phyloP scores from a whole-genome alignment of 1,140 invertebrate genomes.

The Pararge aegeria region DNA sequence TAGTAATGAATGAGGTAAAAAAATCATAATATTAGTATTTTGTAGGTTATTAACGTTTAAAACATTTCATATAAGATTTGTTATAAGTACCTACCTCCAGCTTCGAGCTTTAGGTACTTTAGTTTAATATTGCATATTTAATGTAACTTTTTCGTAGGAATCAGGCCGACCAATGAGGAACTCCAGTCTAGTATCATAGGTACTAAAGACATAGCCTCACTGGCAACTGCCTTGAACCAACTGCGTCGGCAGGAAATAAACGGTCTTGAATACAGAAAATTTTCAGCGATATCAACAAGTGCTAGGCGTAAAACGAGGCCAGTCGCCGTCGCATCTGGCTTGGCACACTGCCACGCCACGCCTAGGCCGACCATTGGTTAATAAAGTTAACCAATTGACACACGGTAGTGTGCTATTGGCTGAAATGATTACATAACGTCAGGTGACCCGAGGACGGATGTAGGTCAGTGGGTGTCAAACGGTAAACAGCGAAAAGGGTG shows the following conservation, averaged over 20 bases:
- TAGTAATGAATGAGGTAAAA: too few relatives aligned
- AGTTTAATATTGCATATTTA: not conserved
- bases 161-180: not conserved
- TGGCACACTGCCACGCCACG: constrained; percentile 77
- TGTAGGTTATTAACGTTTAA: too few relatives aligned
- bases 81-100: too few relatives aligned
- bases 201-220: constrained; percentile 2
- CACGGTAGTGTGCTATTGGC: constrained; percentile 67
- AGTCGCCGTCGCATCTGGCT: constrained; percentile 45
- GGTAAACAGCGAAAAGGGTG: constrained; percentile 25
- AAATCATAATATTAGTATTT: too few relatives aligned
- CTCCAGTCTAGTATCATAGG: not conserved
- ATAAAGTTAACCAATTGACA: constrained; percentile 79
- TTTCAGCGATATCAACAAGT: constrained; percentile 65
- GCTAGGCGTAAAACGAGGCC: constrained; percentile 57
- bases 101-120: not conserved
- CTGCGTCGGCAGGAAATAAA: constrained; percentile 25
- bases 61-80: too few relatives aligned
- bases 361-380: constrained; percentile 78
- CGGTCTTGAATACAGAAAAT: constrained; percentile 42
- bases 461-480: constrained; percentile 55
- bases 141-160: not conserved
- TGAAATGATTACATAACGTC: constrained; percentile 51
- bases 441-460: constrained; percentile 52
- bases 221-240: constrained; percentile 24